A percentile compares a stretch with the other conserved stretches of the same genome.
phyloP scores from a whole-genome alignment of 2,113 vertebrate genomes.

The Hystrix cristata region DNA sequence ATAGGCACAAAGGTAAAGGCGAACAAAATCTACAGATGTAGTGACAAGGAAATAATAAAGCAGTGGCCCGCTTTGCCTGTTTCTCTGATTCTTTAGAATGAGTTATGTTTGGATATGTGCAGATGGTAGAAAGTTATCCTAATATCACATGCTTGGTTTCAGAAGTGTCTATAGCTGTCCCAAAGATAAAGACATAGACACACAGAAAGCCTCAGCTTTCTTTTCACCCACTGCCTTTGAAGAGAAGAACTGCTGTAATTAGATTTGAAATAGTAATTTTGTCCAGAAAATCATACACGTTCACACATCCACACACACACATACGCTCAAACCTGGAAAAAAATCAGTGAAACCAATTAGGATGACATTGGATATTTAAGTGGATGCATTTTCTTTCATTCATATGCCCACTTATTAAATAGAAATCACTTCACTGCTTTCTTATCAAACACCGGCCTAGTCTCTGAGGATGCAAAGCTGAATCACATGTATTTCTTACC shows the following conservation, averaged over 20 bases:
- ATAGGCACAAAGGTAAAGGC: not conserved
- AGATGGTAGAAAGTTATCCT: constrained; percentile 33
- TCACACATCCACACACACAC: not conserved
- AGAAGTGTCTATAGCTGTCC: not conserved
- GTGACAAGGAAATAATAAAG: constrained; percentile 41
- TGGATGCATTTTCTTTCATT: not conserved
- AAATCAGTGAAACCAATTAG: not conserved
- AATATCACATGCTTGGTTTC: not conserved
- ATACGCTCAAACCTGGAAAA: not conserved
- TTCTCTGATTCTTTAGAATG: not conserved
- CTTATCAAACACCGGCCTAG: not conserved
- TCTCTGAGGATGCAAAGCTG: not conserved
- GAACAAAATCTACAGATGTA: not conserved
- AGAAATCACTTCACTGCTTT: not conserved
- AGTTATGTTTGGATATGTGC: constrained; percentile 35
- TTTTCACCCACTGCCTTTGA: not conserved
- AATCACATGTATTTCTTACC: not conserved
- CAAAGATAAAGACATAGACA: constrained; percentile 23
- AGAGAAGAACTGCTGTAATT: not conserved
- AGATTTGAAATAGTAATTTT: not conserved
- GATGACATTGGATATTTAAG: constrained; percentile 11
- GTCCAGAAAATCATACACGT: not conserved
- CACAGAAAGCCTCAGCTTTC: not conserved
- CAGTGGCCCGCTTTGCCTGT: not conserved
- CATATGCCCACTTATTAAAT: constrained; percentile 2